Base-by-base conservation (phyloP, 2,888 invertebrate species). In the Portevinia maculata region DNA sequence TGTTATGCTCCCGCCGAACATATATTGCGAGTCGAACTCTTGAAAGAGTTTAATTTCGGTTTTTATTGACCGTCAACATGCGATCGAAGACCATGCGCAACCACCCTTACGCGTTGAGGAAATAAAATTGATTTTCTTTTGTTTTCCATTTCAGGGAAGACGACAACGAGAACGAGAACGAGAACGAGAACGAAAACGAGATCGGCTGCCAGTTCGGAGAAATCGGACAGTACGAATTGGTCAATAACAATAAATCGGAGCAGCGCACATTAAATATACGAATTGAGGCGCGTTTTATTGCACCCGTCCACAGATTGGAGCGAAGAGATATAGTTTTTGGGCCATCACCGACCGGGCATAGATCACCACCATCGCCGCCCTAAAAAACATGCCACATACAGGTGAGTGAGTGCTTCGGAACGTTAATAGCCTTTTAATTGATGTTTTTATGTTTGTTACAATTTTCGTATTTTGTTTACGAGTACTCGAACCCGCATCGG, bases 241-340 rank as follows among this genome's bases (percentile, higher is more conserved):
- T 73, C 83, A 73, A 73, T 69, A 83, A 78, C 78, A 78, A 83
- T 83, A 76, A 83, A 83, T 78, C 76, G 83, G 83, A 48, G 83
- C 78, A 48, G 41, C 67, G 60, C 15, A 17, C 79, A 81, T 81
- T 75, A 81, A 81, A 71, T 65, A 53, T 41, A 71, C 65, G 24
- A 78, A 30, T n/a, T n/a, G n/a, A n/a, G n/a, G n/a, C n/a, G 69
- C 57, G 39, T 65, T 76, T 83, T 78, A 83, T 83, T 71, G 55
- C 70, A 57, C 32, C 69, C 48, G 24, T 24, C 24, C 24, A 24
- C 24, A 24, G 81, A 81, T 81, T 70, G 59, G 59, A 81, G 81
- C 70, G 64, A 69, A 52, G 50, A 81, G 81, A 75, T 81, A 60
- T 11, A 11, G 19, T 57, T 62, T 48, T 59, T 60, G 62, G 69